Conservation (phyloP, 64 coral and sea anemone genomes). For the Montipora capricornis region DNA sequence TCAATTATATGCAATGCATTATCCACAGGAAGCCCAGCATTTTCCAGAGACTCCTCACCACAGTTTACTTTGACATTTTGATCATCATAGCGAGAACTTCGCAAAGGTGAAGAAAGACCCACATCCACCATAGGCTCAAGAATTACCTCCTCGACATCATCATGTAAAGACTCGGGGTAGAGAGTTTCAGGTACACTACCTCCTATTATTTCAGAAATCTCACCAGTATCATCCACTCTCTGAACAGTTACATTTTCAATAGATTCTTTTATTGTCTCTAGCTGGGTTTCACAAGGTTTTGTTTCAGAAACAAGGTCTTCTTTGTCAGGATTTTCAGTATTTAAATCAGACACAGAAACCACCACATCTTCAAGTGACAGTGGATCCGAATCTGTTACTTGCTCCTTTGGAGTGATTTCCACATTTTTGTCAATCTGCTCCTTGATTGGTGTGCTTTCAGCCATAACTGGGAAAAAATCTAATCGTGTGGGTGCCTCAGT, state of each 20-base stretch:
- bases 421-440: not conserved
- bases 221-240: conserved; percentile 34
- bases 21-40: conserved; percentile 11
- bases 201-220: not conserved
- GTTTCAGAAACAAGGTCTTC: not conserved
- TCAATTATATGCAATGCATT: conserved; percentile 48
- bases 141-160: not conserved
- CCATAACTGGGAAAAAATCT: conserved; percentile 32
- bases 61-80: not conserved
- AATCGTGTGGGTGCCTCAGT: conserved; percentile 30
- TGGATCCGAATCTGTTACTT: not conserved
- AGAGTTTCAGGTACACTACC: conserved; percentile 1
- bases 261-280: not conserved
- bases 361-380: conserved; percentile 16
- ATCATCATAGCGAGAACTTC: not conserved
- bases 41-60: conserved; percentile 3
- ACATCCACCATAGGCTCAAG: not conserved
- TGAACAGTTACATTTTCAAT: conserved; percentile 55
- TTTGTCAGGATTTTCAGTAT: not conserved
- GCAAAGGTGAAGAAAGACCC: not conserved
- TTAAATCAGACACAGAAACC: conserved; percentile 9
- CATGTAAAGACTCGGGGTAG: conserved; percentile 7
- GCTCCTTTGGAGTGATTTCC: not conserved
- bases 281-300: not conserved
- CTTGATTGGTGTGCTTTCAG: not conserved